Conservation (phyloP, 2,113 vertebrate genomes). For the Syrrhaptes paradoxus region DNA sequence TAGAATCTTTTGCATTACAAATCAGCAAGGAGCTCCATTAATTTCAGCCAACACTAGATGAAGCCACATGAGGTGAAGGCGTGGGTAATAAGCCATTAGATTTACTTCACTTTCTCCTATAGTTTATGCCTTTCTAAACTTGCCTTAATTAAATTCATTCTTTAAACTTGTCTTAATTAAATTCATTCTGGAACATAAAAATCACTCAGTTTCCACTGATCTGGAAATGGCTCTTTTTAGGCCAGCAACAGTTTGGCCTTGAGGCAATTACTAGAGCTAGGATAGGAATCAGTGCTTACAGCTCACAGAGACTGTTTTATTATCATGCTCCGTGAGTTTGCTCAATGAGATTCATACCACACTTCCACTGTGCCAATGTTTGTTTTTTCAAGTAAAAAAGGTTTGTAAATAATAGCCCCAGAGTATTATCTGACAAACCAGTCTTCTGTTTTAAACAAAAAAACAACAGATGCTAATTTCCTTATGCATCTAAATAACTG, state of each 20-base stretch:
- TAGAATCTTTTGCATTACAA: background rate
- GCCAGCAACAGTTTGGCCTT: slow-evolving; percentile 5
- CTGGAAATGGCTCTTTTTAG: slow-evolving; percentile 42
- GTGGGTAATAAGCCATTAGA: background rate
- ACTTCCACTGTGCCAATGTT: background rate
- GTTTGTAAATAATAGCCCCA: background rate
- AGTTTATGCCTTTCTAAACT: slow-evolving; percentile 16
- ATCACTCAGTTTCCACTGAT: background rate
- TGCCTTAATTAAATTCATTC: slow-evolving; percentile 23
- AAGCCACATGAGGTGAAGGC: background rate
- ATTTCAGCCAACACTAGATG: background rate
- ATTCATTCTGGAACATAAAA: background rate
- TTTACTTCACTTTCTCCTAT: background rate
- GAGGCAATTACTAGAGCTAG: background rate
- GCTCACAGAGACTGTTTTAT: background rate
- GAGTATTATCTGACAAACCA: background rate
- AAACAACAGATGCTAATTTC: background rate
- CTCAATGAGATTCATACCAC: background rate
- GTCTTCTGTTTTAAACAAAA: background rate
- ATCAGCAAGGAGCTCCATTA: background rate
- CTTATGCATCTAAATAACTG: background rate
- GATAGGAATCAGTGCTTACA: background rate
- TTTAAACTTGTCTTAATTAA: slow-evolving; percentile 40
- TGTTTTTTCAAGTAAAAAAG: background rate
- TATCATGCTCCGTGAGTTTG: background rate